Evolutionary conservation across 2,113 vertebrate species (phyloP).

Genomic region (Gulo gulo): DNA sequence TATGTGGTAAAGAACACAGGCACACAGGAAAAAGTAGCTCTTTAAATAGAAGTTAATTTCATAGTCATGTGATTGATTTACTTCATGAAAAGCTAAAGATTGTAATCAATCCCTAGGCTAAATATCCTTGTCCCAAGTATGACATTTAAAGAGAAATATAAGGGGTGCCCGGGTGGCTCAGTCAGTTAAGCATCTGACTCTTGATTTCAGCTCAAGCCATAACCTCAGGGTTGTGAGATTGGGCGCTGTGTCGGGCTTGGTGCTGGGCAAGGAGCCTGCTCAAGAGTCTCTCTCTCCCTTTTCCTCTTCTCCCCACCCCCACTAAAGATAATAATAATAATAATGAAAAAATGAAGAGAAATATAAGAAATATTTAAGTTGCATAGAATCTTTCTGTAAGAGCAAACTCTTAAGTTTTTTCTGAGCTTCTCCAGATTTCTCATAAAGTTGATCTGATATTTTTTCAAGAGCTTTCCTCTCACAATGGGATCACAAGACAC

Average conservation of each 20-base stretch:
- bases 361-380: conserved; percentile 1
- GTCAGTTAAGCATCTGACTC: not conserved
- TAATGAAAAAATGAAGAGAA: not conserved
- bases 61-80: not conserved
- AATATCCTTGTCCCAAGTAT: not conserved
- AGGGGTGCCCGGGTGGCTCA: not conserved
- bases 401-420: not conserved
- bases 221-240: not conserved
- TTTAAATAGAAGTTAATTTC: not conserved
- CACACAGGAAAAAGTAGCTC: not conserved
- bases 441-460: not conserved
- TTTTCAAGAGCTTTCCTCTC: not conserved
- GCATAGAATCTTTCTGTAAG: not conserved
- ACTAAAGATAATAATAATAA: not conserved
- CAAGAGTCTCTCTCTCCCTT: not conserved
- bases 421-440: not conserved
- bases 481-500: not conserved
- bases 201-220: not conserved
- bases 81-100: not conserved
- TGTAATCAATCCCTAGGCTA: not conserved
- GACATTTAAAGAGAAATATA: not conserved
- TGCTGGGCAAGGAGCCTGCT: not conserved
- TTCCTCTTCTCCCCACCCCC: not conserved
- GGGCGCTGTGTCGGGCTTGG: not conserved
- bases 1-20: not conserved